Conservation (phyloP, 2,888 invertebrate genomes). For the Anarsia innoxiella region DNA sequence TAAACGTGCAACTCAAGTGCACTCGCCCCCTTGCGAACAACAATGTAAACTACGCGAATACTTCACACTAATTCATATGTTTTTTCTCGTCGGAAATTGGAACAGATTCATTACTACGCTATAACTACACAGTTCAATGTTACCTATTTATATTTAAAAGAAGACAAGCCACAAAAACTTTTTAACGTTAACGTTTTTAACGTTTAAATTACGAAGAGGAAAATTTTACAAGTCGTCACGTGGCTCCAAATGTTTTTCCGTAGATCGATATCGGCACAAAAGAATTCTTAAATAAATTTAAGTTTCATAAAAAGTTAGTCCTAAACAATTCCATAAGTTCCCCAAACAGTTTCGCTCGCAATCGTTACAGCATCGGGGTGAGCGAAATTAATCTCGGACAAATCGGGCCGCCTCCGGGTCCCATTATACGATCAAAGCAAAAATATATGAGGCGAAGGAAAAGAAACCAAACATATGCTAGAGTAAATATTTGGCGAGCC, state of each 20-base stretch:
- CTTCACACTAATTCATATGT: neutral
- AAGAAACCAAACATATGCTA: slow-evolving; percentile 73
- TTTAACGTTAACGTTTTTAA: no score
- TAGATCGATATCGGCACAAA: no score
- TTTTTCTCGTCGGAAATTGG: neutral
- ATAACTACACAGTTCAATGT: no score
- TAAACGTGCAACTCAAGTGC: slow-evolving; percentile 66
- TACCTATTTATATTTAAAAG: no score
- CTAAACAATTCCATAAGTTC: no score
- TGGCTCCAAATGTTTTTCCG: no score
- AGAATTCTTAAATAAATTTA: neutral
- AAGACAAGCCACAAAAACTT: no score
- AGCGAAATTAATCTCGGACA: slow-evolving; percentile 65
- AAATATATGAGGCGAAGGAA: slow-evolving; percentile 73
- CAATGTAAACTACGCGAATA: no score
- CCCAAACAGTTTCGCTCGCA: slow-evolving; percentile 31
- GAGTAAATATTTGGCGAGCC: slow-evolving; percentile 65
- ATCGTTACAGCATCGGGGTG: slow-evolving; percentile 34
- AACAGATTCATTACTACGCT: neutral
- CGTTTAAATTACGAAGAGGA: no score
- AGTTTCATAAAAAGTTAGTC: no score
- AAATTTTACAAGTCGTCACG: no score
- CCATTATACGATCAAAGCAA: slow-evolving; percentile 69
- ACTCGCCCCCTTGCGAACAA: slow-evolving; percentile 23
- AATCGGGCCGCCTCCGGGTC: slow-evolving; percentile 59